phyloP scores from a whole-genome alignment of 2,888 invertebrate species.

The Dendrolimus houi region DNA sequence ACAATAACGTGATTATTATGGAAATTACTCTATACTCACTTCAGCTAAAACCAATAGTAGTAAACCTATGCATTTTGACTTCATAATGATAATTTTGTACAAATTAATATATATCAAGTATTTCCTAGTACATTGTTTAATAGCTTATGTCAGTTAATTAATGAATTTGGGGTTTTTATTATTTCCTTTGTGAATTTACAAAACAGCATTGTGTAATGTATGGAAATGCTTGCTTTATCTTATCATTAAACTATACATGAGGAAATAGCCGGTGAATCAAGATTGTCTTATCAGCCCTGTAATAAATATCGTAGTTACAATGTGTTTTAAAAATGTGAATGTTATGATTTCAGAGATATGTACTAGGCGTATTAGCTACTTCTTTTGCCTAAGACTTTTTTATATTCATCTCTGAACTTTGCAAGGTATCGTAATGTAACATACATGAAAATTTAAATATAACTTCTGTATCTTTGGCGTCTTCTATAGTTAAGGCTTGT shows the following conservation, averaged over 20 bases:
- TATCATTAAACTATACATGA: background rate
- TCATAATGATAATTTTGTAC: background rate
- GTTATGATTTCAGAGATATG: no score
- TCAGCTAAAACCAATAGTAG: constrained; percentile 1
- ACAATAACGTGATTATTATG: no score
- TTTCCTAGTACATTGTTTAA: background rate
- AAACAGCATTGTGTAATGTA: background rate
- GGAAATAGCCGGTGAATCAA: background rate
- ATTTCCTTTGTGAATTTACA: background rate
- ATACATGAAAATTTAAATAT: no score
- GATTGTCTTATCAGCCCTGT: background rate
- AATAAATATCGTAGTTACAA: background rate
- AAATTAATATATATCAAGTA: background rate
- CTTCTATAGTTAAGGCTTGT: no score
- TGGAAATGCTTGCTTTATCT: background rate
- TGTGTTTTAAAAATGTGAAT: no score
- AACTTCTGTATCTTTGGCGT: no score
- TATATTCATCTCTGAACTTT: no score
- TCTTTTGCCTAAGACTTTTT: no score
- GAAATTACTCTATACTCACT: background rate
- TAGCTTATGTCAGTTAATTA: background rate
- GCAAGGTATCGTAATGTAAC: no score
- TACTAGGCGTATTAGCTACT: no score
- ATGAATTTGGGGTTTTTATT: background rate
- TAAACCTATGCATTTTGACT: background rate